Evolutionary conservation across 2,888 invertebrate genomes (phyloP), one percentile per base, ranked within the genome.

Genomic region (Thera obeliscata): DNA sequence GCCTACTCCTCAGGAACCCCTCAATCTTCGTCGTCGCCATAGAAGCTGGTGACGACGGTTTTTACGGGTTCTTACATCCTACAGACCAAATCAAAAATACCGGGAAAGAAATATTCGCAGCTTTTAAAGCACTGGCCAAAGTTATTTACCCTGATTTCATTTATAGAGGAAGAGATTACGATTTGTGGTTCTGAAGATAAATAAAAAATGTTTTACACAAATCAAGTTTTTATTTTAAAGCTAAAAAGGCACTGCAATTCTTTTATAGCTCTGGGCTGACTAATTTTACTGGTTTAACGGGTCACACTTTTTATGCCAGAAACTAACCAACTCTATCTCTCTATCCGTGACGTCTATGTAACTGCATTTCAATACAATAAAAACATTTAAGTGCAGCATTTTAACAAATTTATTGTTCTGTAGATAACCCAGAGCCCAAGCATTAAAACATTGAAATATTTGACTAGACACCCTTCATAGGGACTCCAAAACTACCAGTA

Each of bases 201-300:
- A 78, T 73, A 78, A 78, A 74, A 71, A 56, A 52, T 55, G 9
- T 11, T 55, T 61, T 81, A 84, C 79, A 84, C 75, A 86, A 86
- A 86, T 84, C 83, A n/a, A 70, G 76, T 66, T 75, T 83, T 83
- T 83, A 82, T 81, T 84, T 73, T 69, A 71, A 72, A 77, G 74
- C 73, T 74, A 77, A 73, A 43, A 85, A 86, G 84, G 84, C 87
- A 87, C 86, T 78, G 79, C 76, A 79, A 48, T 56, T 74, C 69
- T 72, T 57, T 67, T 38, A 62, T 46, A 38, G 3, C 55, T 59
- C 57, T 65, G 50, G 59, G 65, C 12, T 35, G 11, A 50, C 50
- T 49, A 49, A 12, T 12, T 12, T n/a, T 22, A 50, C 50, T 22
- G 22, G 22, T 50, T 41, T 50, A 50, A 33, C 33, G 33, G 33